Percentiles rank a stretch among this genome's conserved stretches.
Evolutionary conservation across 1,140 invertebrate species (phyloP).

Genomic region (Pomacea maculata): DNA sequence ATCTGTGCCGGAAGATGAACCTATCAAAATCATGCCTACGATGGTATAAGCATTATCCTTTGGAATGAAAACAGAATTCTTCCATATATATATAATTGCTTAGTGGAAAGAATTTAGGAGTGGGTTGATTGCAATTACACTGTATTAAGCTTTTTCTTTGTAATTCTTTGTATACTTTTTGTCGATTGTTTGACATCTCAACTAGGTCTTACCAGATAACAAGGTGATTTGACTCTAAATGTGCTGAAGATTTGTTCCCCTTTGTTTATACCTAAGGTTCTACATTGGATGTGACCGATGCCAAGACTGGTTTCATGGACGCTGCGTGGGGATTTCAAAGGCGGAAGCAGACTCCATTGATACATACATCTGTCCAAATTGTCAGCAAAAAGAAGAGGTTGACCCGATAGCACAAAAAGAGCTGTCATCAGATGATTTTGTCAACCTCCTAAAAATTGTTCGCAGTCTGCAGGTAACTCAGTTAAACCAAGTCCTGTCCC

Average conservation of each 20-base stretch:
- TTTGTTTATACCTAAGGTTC: slow-evolving; percentile 73
- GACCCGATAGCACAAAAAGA: slow-evolving; percentile 72
- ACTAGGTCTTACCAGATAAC: not conserved
- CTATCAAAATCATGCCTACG: too few relatives aligned
- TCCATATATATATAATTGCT: too few relatives aligned
- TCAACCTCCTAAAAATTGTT: slow-evolving; percentile 83
- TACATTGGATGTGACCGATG: slow-evolving; percentile 98
- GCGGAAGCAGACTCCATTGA: slow-evolving; percentile 94
- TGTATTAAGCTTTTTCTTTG: not conserved
- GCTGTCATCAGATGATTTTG: slow-evolving; percentile 82
- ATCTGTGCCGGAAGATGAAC: too few relatives aligned
- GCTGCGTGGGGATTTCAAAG: slow-evolving; percentile 95
- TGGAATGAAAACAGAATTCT: too few relatives aligned
- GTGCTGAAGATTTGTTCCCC: too few relatives aligned
- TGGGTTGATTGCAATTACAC: not conserved
- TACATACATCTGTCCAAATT: slow-evolving; percentile 95
- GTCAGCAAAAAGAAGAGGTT: slow-evolving; percentile 77
- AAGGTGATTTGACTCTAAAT: not conserved
- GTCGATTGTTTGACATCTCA: not conserved
- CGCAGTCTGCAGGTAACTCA: slow-evolving; percentile 86
- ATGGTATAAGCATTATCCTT: too few relatives aligned
- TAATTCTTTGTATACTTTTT: not conserved
- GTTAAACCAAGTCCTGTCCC: too few relatives aligned
- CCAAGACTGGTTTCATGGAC: slow-evolving; percentile 98
- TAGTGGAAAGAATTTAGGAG: too few relatives aligned